phyloP scores from a whole-genome alignment of 2,888 invertebrate genomes.

The Proisotoma minuta region DNA sequence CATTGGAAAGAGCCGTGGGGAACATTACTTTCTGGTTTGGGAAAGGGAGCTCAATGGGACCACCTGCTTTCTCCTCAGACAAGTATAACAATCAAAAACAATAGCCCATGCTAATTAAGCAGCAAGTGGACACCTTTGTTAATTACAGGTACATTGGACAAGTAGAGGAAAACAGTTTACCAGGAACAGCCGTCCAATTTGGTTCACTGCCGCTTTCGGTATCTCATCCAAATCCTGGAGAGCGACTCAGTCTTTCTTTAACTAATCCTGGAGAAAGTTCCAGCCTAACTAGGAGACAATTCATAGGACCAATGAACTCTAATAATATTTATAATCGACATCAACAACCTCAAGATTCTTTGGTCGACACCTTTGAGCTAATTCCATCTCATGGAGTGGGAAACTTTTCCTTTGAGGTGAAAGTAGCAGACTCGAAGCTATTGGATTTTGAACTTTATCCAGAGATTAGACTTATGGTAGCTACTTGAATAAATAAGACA shows the following conservation, averaged over 20 bases:
- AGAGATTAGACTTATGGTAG: constrained; percentile 24
- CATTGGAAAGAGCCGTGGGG: constrained; percentile 57
- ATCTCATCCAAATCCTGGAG: constrained; percentile 39
- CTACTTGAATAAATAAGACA: no score
- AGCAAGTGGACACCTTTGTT: not conserved
- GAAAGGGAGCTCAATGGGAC: constrained; percentile 31
- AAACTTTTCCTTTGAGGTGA: constrained; percentile 71
- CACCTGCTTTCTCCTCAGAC: constrained; percentile 41
- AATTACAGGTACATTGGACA: constrained; percentile 45
- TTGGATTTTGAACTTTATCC: constrained; percentile 77
- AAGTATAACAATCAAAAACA: constrained; percentile 22
- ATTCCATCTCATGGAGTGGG: constrained; percentile 76
- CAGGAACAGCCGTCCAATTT: constrained; percentile 39
- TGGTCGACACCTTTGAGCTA: constrained; percentile 64
- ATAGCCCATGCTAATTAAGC: not conserved
- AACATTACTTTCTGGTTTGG: constrained; percentile 64
- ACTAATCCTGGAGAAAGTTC: not conserved
- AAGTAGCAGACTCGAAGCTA: constrained; percentile 72
- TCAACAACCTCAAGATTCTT: constrained; percentile 1
- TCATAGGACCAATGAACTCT: not conserved
- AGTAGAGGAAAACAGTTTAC: constrained; percentile 46
- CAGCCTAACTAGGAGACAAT: not conserved
- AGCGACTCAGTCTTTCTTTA: constrained; percentile 36
- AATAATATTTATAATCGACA: not conserved
- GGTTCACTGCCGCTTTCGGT: constrained; percentile 26